Base-by-base conservation (phyloP, 2,113 vertebrate species). In the Indicator indicator region DNA sequence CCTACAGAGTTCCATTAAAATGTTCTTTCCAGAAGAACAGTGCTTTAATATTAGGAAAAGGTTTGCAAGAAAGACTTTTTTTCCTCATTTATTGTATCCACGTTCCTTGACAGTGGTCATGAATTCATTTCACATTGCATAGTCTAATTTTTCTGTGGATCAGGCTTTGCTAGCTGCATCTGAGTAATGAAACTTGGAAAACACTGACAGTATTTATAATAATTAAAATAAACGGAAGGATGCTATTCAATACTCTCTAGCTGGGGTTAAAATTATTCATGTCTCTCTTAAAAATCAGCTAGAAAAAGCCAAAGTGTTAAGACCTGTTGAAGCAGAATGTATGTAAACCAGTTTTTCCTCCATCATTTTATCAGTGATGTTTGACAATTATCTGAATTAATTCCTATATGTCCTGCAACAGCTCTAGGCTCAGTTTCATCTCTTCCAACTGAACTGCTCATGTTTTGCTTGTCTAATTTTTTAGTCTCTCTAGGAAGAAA, bases 51-150 rank as follows among this genome's bases (percentile, higher is more conserved):
- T 69, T 88, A 93, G 76, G 23, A 56, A 83, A 91, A 56, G 54
- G 67, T 93, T 94, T 95, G 91, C 83, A 95, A 83, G 93, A 96
- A 93, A 88, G 67, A 63, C 58, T 93, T 94, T 81, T 40, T 54
- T 93, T 86, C 58, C 48, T 79, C 70, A 40, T 94, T 91, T 93
- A 48, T 93, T 90, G 64, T 58, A 90, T 33, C 32, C 33, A 74
- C 84, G 73, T 90, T 94, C 80, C 77, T 72, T 95, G 83, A 94
- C 93, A 94, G 70, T 15, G 4, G 86, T 83, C 36, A 58, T 63
- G 88, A 94, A 95, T 90, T 94, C 78, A 88, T 95, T 94, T 82
- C 67, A 86, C 54, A 23, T 74, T 59, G 44, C 1, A 1, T n/a
- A 64, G 23, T 58, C 64, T 52, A 40, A 54, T 56, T 93, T 58